Evolutionary conservation across 2,113 vertebrate species (phyloP).

Genomic region (Psilopogon haemacephalus): DNA sequence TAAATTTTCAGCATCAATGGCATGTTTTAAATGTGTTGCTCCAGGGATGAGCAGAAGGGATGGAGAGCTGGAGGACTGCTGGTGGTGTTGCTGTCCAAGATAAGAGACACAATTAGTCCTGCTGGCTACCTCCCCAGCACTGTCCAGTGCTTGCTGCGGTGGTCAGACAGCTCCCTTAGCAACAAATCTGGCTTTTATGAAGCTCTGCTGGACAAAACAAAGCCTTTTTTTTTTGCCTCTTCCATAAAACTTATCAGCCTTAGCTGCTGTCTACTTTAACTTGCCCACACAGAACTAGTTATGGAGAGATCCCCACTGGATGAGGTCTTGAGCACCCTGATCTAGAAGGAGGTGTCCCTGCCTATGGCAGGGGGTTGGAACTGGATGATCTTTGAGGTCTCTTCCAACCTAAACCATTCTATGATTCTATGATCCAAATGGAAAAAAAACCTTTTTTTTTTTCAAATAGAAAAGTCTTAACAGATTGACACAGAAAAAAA

Average conservation of each 20-base stretch:
- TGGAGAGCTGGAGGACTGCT: background rate
- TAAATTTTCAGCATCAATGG: background rate
- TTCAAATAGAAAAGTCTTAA: background rate
- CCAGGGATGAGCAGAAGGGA: background rate
- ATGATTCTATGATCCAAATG: too few relatives aligned
- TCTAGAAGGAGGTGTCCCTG: too few relatives aligned
- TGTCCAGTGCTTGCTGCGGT: background rate
- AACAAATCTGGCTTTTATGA: background rate
- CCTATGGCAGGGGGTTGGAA: too few relatives aligned
- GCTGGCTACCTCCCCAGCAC: background rate
- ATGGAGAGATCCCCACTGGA: background rate
- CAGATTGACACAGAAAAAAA: background rate
- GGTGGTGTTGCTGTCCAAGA: background rate
- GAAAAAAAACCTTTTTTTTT: too few relatives aligned
- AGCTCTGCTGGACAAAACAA: background rate
- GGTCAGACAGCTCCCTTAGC: background rate
- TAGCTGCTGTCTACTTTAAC: background rate
- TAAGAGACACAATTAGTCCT: background rate
- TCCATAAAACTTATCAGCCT: background rate
- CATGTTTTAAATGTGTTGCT: background rate
- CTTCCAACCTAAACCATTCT: too few relatives aligned
- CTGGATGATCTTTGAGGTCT: too few relatives aligned
- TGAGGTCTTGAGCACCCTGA: too few relatives aligned
- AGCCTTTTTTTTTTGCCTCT: background rate
- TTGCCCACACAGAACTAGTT: background rate